Base-by-base conservation (phyloP, 2,113 vertebrate species). In the Marmota monax region DNA sequence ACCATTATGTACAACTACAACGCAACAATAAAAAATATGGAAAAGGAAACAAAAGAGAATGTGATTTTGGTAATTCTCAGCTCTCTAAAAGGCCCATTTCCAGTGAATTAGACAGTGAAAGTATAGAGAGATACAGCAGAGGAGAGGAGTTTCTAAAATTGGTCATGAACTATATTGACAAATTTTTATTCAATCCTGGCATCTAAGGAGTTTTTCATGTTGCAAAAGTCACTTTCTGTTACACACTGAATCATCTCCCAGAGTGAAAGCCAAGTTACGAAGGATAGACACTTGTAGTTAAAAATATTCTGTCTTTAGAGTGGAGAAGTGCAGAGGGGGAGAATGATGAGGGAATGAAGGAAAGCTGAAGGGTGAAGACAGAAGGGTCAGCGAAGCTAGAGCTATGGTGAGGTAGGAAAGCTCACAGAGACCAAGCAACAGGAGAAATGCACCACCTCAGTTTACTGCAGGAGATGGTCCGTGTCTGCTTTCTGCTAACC, bases 211-310 rank as follows among this genome's bases (percentile, higher is more conserved):
- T 88, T 86, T 53, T 72, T 87, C 20, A 27, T 61, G 22, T 88
- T 95, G 78, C 77, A 73, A 92, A 80, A 80, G 20, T 56, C 25
- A 83, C 25, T 82, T 97, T 88, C 51, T 91, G 34, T 74, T 90
- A 90, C 8, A 63, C 37, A 61, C 72, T 87, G 87, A 94, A 61
- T 80, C 78, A 72, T 92, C 51, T 92, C 63, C 13, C 67, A 56
- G 42, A 92, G 45, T 29, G 37, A 79, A 93, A 84, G 58, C 77
- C 88, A 83, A 48, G 42, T 80, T 72, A 61, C 90, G 74, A 82
- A 86, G n/a, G 56, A 53, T 18, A 69, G 25, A 20, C 67, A 13
- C 37, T 92, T 61, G 51, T 14, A 73, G 51, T 95, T 83, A 86
- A 91, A 94, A 74, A 29, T 45, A 69, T 32, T 84, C 84, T 74